Evolutionary conservation across 2,113 vertebrate species (phyloP).

Genomic region (Cygnus buccinator): DNA sequence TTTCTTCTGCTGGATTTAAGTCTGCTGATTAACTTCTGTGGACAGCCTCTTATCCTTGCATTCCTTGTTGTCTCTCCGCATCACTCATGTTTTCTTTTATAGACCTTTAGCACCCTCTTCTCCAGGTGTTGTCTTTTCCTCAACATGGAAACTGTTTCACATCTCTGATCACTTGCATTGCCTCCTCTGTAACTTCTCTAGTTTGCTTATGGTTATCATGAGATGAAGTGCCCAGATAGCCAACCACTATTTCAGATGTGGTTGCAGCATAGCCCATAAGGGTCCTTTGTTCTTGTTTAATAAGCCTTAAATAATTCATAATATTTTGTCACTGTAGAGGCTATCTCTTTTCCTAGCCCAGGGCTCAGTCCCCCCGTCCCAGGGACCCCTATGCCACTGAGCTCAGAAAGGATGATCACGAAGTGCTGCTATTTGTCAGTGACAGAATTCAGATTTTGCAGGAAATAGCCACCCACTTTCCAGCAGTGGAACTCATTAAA

Average conservation of each 20-base stretch:
- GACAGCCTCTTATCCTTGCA: neutral
- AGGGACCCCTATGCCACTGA: neutral
- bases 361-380: neutral
- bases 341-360: neutral
- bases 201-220: neutral
- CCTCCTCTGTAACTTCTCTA: neutral
- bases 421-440: accelerated
- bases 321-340: neutral
- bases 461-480: neutral
- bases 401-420: neutral
- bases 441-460: neutral
- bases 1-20: neutral
- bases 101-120: neutral
- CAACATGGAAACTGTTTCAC: neutral
- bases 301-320: neutral
- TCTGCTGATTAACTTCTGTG: neutral
- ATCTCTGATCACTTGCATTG: accelerated
- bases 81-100: neutral
- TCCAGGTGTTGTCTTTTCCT: neutral
- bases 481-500: neutral
- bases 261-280: neutral
- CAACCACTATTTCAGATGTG: neutral
- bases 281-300: neutral
- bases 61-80: neutral
- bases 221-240: neutral